Percentiles rank a stretch among this genome's conserved stretches.
Conservation (phyloP, 2,888 invertebrate genomes). For the Macrosiphum euphorbiae region DNA sequence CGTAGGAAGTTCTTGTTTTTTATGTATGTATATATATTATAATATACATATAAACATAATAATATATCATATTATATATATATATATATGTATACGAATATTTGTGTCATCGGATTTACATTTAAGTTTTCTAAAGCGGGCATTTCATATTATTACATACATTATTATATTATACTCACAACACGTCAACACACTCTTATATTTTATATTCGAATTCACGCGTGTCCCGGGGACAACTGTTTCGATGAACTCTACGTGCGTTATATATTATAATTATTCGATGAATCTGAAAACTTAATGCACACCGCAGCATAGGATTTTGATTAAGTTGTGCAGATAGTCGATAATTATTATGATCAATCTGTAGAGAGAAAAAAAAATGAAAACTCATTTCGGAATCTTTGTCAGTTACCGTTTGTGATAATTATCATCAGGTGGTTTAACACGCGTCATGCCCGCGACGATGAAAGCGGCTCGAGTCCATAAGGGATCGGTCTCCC, state of each 20-base stretch:
- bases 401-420: slow-evolving; percentile 48
- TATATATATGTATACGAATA: background rate
- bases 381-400: slow-evolving; percentile 51
- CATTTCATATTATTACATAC: background rate
- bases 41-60: too few species aligned
- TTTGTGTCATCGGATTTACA: background rate
- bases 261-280: background rate
- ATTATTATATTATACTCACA: background rate
- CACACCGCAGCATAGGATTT: background rate
- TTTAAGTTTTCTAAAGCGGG: background rate
- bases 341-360: background rate
- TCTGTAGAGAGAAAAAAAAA: slow-evolving; percentile 24
- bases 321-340: background rate
- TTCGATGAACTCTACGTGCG: background rate
- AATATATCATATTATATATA: background rate
- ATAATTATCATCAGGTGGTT: slow-evolving; percentile 55
- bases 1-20: background rate
- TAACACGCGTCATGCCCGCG: slow-evolving; percentile 46
- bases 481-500: slow-evolving; percentile 54
- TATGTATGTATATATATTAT: background rate
- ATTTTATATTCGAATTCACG: background rate
- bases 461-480: slow-evolving; percentile 14
- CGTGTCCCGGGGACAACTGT: background rate
- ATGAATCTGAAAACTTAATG: background rate
- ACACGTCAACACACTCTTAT: background rate